Evolutionary conservation across 2,888 invertebrate genomes (phyloP).

Genomic region (Plebejus argus): DNA sequence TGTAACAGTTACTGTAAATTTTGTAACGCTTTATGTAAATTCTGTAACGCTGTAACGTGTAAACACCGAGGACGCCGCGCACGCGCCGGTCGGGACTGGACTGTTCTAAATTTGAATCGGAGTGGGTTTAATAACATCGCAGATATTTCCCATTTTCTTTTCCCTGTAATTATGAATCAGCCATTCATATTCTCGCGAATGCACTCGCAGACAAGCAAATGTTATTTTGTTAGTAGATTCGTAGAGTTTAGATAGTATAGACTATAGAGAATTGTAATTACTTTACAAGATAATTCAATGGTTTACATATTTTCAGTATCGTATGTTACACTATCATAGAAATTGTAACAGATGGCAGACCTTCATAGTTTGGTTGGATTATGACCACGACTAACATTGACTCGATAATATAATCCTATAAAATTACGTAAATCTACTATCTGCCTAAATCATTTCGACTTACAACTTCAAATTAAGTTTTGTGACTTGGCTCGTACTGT

Average conservation of each 20-base stretch:
- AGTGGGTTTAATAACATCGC: conserved; percentile 76
- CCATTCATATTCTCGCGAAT: conserved; percentile 46
- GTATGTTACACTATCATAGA: background rate
- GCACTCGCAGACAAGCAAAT: background rate
- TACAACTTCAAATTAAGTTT: background rate
- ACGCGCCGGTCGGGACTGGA: conserved; percentile 72
- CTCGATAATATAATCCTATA: background rate
- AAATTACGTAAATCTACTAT: background rate
- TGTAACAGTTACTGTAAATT: background rate
- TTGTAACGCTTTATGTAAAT: conserved; percentile 2
- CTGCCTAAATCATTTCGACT: background rate
- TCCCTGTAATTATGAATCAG: conserved; percentile 63
- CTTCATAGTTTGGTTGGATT: background rate
- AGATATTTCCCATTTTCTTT: conserved; percentile 72
- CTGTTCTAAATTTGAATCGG: conserved; percentile 73
- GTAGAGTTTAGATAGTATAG: too few species aligned
- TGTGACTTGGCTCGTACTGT: too few species aligned
- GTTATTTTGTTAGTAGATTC: background rate
- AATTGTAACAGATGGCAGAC: background rate
- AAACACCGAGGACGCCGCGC: conserved; percentile 51
- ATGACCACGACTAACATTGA: background rate
- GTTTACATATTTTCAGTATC: too few species aligned
- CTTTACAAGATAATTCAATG: too few species aligned
- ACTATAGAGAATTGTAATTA: too few species aligned
- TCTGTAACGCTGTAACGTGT: conserved; percentile 6